A percentile compares a stretch with the other conserved stretches of the same genome.
Evolutionary conservation across 2,797 vertebrate species (phyloP).

Genomic region (Gambusia yucatana): DNA sequence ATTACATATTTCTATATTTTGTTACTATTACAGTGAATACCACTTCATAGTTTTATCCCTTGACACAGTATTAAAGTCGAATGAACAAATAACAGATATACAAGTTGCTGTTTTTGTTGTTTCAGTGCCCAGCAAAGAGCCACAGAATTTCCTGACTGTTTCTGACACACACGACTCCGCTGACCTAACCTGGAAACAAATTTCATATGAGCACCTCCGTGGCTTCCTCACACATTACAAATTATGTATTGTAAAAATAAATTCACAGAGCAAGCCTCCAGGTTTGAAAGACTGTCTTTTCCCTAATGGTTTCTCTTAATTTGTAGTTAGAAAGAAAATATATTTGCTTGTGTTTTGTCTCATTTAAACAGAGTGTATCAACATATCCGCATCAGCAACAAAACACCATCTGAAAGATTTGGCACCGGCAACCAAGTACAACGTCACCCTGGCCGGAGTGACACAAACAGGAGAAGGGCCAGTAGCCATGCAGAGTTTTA

Average conservation of each 20-base stretch:
- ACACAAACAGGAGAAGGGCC: conserved; percentile 65
- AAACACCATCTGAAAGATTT: conserved; percentile 54
- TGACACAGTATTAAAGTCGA: not conserved
- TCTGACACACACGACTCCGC: conserved; percentile 42
- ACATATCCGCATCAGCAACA: conserved; percentile 44
- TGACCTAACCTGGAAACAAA: conserved; percentile 62
- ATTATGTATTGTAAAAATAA: conserved; percentile 57
- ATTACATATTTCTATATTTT: not conserved
- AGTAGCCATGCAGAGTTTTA: conserved; percentile 14
- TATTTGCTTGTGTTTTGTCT: not conserved
- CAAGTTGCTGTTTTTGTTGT: not conserved
- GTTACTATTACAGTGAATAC: not conserved
- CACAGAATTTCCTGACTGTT: conserved; percentile 31
- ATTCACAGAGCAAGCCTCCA: not conserved
- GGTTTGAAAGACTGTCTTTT: conserved; percentile 31
- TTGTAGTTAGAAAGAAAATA: not conserved
- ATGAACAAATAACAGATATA: no score
- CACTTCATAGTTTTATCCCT: not conserved
- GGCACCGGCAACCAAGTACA: conserved; percentile 56
- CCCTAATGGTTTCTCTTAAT: not conserved
- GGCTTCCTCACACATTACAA: conserved; percentile 71
- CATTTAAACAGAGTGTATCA: conserved; percentile 54
- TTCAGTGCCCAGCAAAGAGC: conserved; percentile 59
- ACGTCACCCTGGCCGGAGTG: conserved; percentile 61
- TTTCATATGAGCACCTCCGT: conserved; percentile 46